Conservation (phyloP, 2,888 invertebrate genomes). For the Thumatha senex region DNA sequence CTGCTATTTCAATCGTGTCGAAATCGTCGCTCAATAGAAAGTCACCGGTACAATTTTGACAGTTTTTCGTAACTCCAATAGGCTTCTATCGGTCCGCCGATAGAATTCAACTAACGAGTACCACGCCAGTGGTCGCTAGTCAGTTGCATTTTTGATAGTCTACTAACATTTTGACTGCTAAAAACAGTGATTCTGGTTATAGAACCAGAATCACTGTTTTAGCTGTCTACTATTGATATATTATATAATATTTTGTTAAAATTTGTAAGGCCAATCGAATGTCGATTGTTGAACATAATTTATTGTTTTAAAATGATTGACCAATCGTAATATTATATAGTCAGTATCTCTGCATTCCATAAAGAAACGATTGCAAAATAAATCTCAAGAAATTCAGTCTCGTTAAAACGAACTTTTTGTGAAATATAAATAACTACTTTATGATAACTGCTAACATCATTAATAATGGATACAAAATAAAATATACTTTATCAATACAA, state of each 20-base stretch:
- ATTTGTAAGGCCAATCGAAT: slow-evolving; percentile 1
- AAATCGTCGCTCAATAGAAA: too few species aligned
- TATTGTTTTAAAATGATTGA: slow-evolving; percentile 5
- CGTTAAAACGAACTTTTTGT: slow-evolving; percentile 16
- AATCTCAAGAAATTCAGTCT: slow-evolving; percentile 13
- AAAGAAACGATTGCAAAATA: slow-evolving; percentile 18
- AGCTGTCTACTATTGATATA: too few species aligned
- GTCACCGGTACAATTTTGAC: too few species aligned
- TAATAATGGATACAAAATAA: slow-evolving; percentile 26
- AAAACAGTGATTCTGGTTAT: too few species aligned
- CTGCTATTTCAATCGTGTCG: too few species aligned
- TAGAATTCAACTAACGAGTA: too few species aligned
- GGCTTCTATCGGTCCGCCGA: too few species aligned
- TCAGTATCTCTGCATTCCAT: background rate
- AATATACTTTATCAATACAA: slow-evolving; percentile 17
- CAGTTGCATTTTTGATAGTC: too few species aligned
- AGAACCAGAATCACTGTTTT: too few species aligned
- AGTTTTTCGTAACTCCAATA: too few species aligned
- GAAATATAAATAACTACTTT: slow-evolving; percentile 24
- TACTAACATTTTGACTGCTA: too few species aligned
- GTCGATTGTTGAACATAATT: slow-evolving; percentile 9
- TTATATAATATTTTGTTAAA: background rate
- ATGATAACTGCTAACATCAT: slow-evolving; percentile 20
- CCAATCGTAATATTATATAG: slow-evolving; percentile 1
- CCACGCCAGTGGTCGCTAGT: too few species aligned